Base-by-base conservation (phyloP, 2,888 invertebrate species). In the Scaptomyza caliginosa region DNA sequence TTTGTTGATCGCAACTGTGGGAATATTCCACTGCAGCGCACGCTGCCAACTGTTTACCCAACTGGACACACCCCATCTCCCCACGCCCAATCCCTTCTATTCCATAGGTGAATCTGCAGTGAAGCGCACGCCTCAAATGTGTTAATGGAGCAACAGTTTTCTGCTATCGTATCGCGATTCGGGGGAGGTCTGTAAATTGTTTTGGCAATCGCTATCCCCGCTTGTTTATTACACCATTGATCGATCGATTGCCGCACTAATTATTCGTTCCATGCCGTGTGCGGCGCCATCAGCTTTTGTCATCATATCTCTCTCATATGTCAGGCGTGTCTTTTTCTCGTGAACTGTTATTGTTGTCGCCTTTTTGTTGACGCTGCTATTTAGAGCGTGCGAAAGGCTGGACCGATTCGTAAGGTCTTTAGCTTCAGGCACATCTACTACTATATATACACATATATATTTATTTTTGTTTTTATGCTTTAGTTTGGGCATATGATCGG, bases 21-120 rank as follows among this genome's bases (percentile, higher is more conserved):
- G 81, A 81, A 81, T 81, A 81, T 81, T 81, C 85, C 81, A 81
- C 49, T 84, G 78, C 76, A 82, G 76, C 71, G 56, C 50, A 59
- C 60, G 38, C 45, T 19, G 56, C 69, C 40, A 32, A 16, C 48
- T 74, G 67, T 74, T 81, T 82, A 76, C 60, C 42, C 48, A 67
- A 76, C 48, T 65, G 57, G 46, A 36, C 24, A 21, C 45, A 38
- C 32, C 34, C 45, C 39, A 11, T 23, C 6, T 8, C 11, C 28
- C 36, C 36, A 3, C n/a, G 30, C 43, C 1, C 13, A 13, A 23
- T 13, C 16, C 11, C 30, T n/a, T 10, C 1, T 10, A 4, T 1
- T 2, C 40, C 16, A n/a, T 55, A 36, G 23, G 3, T 13, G 19
- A 4, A 40, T 17, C 19, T 34, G 52, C 48, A 49, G 10, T n/a